These are phyloP conservation scores for Paratrypauchen microcephalus DNA, from an alignment of 2,797 vertebrate genomes.

Conservation along the genomic window DNA sequence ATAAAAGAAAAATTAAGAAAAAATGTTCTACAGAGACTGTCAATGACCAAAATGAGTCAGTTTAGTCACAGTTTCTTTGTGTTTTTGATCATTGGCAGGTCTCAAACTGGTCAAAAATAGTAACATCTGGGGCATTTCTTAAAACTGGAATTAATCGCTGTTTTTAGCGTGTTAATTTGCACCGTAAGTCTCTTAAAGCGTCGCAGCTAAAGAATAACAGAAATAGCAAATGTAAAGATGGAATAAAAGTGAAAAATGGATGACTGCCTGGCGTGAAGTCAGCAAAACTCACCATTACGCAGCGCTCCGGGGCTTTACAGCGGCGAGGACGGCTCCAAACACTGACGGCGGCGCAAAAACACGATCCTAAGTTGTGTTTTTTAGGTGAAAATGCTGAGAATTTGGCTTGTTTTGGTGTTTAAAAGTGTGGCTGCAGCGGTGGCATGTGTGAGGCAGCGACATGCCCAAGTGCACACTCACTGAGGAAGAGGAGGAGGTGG, in stretches of 20 bases:
- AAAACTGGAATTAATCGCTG: too few relatives aligned
- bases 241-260: neutral
- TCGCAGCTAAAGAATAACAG: too few relatives aligned
- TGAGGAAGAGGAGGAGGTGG: conserved; percentile 59
- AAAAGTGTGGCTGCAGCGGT: conserved; percentile 8
- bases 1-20: too few relatives aligned
- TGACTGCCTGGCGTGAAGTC: neutral
- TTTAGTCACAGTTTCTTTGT: too few relatives aligned
- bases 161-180: too few relatives aligned
- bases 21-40: too few relatives aligned
- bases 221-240: neutral
- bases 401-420: neutral
- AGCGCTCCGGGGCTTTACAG: neutral
- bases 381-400: neutral
- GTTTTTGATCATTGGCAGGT: too few relatives aligned
- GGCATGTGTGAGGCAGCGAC: conserved; percentile 57
- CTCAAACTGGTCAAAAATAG: too few relatives aligned
- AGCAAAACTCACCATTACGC: neutral
- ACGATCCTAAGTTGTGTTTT: neutral
- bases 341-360: neutral
- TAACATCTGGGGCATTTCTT: too few relatives aligned
- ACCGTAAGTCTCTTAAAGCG: too few relatives aligned
- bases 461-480: conserved; percentile 60
- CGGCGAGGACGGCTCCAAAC: neutral
- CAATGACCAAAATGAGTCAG: too few relatives aligned